Conservation (phyloP, 2,888 invertebrate genomes). For the Diadegma fenestrale region DNA sequence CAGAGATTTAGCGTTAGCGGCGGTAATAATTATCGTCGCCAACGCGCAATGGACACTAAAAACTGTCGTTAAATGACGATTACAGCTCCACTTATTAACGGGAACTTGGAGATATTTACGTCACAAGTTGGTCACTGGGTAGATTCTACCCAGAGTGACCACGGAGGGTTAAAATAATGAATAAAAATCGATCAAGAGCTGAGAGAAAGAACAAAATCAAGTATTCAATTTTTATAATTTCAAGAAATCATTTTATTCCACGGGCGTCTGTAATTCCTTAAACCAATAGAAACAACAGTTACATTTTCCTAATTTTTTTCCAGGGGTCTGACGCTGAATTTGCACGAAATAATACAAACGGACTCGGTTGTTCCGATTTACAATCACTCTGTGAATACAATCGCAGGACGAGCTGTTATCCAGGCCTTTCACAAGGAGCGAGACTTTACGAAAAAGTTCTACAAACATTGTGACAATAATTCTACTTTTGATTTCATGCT, state of each 20-base stretch:
- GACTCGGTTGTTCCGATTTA: conserved; percentile 74
- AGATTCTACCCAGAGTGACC: too few species aligned
- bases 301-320: not conserved
- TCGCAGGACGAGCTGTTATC: conserved; percentile 75
- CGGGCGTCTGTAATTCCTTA: not conserved
- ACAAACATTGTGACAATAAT: conserved; percentile 75
- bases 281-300: not conserved
- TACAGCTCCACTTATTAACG: too few species aligned
- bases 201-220: too few species aligned
- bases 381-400: conserved; percentile 74
- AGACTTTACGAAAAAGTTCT: conserved; percentile 76
- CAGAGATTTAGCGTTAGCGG: too few species aligned
- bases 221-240: too few species aligned
- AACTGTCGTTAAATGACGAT: too few species aligned
- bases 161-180: too few species aligned
- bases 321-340: conserved; percentile 72
- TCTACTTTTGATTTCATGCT: conserved; percentile 76
- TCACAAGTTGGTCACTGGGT: too few species aligned
- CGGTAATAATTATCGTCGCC: too few species aligned
- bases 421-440: conserved; percentile 77
- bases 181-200: too few species aligned
- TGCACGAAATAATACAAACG: conserved; percentile 73
- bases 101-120: too few species aligned
- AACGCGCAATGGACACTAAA: too few species aligned
- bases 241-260: not conserved